Evolutionary conservation across 30 jellyfish, hydroid and myxozoan genomes (phyloP).

Genomic region (Mastigias papua): DNA sequence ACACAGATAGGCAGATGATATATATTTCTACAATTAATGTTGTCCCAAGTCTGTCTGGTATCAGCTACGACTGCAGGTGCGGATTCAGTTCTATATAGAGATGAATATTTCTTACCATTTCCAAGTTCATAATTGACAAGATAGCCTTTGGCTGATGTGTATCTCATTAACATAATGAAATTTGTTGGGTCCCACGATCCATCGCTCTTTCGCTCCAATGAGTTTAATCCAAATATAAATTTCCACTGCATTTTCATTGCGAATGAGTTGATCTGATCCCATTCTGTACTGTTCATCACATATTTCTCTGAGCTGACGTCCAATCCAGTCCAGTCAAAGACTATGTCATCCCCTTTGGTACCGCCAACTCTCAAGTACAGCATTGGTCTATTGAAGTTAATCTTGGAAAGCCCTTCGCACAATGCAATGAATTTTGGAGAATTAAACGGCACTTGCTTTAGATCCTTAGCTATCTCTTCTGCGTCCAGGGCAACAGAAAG

Average conservation of each 20-base stretch:
- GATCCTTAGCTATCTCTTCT: constrained; percentile 43
- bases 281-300: constrained; percentile 68
- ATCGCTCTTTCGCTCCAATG: constrained; percentile 65
- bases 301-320: constrained; percentile 44
- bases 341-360: constrained; percentile 64
- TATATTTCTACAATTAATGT: too few species aligned
- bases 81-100: too few species aligned
- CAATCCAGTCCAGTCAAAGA: constrained; percentile 44
- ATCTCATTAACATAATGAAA: constrained; percentile 70
- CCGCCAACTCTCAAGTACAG: constrained; percentile 86
- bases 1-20: too few species aligned
- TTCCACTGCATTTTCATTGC: constrained; percentile 76
- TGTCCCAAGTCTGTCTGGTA: too few species aligned
- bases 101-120: constrained; percentile 69
- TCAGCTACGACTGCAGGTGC: too few species aligned
- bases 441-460: constrained; percentile 14
- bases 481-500: constrained; percentile 81
- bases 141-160: constrained; percentile 67
- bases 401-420: constrained; percentile 62
- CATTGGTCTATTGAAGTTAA: constrained; percentile 61
- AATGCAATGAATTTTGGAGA: constrained; percentile 64
- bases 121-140: constrained; percentile 85
- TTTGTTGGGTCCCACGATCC: constrained; percentile 92
- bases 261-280: constrained; percentile 66
- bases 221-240: constrained; percentile 78